Percentiles rank a stretch among this genome's conserved stretches.
Evolutionary conservation across 2,113 vertebrate genomes (phyloP).

Genomic region (Anolis sagrei): DNA sequence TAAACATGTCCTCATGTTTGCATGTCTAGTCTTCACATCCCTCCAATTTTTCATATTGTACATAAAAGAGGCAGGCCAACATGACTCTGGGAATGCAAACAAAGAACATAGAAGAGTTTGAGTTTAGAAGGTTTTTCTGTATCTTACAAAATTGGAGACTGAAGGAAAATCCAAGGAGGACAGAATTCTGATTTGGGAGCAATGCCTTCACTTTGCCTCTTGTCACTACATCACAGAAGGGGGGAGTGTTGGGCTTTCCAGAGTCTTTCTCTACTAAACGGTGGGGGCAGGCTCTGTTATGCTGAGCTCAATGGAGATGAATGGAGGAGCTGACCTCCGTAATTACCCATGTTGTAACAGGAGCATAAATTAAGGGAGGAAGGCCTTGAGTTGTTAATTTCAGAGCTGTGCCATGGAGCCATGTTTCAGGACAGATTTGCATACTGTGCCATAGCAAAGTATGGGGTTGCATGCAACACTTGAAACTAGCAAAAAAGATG

Average conservation of each 20-base stretch:
- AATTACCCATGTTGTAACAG: neutral
- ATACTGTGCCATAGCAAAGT: neutral
- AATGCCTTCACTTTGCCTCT: too few relatives aligned
- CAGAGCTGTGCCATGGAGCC: constrained; percentile 16
- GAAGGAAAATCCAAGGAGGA: too few relatives aligned
- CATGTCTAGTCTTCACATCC: too few relatives aligned
- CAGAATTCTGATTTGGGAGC: too few relatives aligned
- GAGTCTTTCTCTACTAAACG: neutral
- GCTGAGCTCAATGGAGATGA: neutral
- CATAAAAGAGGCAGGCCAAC: too few relatives aligned
- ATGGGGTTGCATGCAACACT: too few relatives aligned
- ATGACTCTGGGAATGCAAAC: too few relatives aligned
- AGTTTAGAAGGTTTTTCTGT: too few relatives aligned
- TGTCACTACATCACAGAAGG: neutral
- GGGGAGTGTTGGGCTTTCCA: neutral
- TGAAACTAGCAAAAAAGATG: neutral
- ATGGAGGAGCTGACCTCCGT: neutral
- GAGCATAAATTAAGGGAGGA: neutral
- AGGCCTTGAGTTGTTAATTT: neutral
- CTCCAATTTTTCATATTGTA: too few relatives aligned
- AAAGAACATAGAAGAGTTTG: too few relatives aligned
- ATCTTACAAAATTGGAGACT: too few relatives aligned
- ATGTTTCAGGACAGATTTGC: neutral
- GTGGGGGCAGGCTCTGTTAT: neutral
- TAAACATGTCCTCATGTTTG: too few relatives aligned